Evolutionary conservation across 2,113 vertebrate species (phyloP).

Genomic region (Sturnira hondurensis): DNA sequence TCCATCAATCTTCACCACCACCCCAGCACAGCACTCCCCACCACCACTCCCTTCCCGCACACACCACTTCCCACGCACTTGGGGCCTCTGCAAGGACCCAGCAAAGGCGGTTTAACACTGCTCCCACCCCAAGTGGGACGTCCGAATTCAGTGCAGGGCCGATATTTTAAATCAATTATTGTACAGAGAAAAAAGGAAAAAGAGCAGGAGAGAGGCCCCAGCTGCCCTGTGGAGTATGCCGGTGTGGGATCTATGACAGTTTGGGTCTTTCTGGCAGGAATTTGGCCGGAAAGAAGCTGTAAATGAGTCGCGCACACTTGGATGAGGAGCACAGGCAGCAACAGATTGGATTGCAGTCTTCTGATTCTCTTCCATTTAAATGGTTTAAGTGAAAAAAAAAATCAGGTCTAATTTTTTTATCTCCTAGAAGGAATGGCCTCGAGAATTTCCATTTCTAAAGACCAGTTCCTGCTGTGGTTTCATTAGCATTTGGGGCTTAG

Average conservation of each 20-base stretch:
- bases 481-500: conserved; percentile 73
- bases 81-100: conserved; percentile 64
- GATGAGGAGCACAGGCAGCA: not conserved
- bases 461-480: conserved; percentile 63
- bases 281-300: not conserved
- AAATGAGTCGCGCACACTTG: not conserved
- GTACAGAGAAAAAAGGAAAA: not conserved
- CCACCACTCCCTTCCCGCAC: conserved; percentile 59
- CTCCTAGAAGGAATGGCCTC: conserved; percentile 56
- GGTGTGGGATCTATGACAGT: not conserved
- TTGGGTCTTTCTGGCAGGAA: not conserved
- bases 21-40: too few species aligned
- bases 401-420: conserved; percentile 60
- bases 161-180: not conserved
- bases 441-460: conserved; percentile 77
- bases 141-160: conserved; percentile 47
- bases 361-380: conserved; percentile 24
- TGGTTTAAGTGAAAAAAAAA: not conserved
- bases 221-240: not conserved
- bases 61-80: conserved; percentile 66
- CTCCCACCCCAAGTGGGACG: conserved; percentile 29
- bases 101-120: conserved; percentile 61
- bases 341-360: conserved; percentile 42
- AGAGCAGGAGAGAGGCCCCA: too few species aligned
- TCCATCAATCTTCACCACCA: too few species aligned